Evolutionary conservation across 2,113 vertebrate species (phyloP).

Genomic region (Podarcis raffonei): DNA sequence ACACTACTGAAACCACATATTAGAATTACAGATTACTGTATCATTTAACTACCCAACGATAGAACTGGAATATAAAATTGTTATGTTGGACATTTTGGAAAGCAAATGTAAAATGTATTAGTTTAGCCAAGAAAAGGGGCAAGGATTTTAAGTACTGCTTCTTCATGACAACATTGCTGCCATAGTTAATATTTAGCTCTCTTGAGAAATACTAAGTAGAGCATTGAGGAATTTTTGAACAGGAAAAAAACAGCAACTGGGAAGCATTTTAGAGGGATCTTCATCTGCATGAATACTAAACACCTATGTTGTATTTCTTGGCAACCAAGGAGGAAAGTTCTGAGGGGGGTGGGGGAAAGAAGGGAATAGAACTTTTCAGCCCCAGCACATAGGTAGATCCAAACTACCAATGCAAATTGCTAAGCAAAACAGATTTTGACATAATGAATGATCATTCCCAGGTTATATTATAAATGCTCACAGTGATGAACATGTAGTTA

Average conservation of each 20-base stretch:
- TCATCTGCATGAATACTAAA: slow-evolving; percentile 66
- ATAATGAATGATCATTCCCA: slow-evolving; percentile 50
- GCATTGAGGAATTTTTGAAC: slow-evolving; percentile 51
- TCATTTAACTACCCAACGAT: slow-evolving; percentile 22
- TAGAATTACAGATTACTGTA: slow-evolving; percentile 26
- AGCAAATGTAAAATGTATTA: slow-evolving; percentile 54
- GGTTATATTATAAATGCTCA: slow-evolving; percentile 48
- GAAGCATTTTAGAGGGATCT: slow-evolving; percentile 32
- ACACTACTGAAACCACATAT: slow-evolving; percentile 38
- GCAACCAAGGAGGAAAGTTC: slow-evolving; percentile 27
- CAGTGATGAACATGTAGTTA: slow-evolving; percentile 49
- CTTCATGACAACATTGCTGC: slow-evolving; percentile 58
- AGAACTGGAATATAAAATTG: slow-evolving; percentile 41
- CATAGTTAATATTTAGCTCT: slow-evolving; percentile 41
- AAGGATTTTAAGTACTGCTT: neutral
- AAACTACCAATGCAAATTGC: slow-evolving; percentile 50
- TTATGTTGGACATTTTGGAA: slow-evolving; percentile 7
- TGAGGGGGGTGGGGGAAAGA: neutral
- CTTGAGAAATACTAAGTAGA: slow-evolving; percentile 45
- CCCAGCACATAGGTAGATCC: slow-evolving; percentile 42
- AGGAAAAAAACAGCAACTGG: slow-evolving; percentile 29
- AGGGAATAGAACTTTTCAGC: slow-evolving; percentile 53
- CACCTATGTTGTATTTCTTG: slow-evolving; percentile 60
- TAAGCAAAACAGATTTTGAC: slow-evolving; percentile 46
- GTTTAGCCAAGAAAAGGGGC: slow-evolving; percentile 37